Evolutionary conservation across 2,113 vertebrate species (phyloP).

Genomic region (Vulpes vulpes): DNA sequence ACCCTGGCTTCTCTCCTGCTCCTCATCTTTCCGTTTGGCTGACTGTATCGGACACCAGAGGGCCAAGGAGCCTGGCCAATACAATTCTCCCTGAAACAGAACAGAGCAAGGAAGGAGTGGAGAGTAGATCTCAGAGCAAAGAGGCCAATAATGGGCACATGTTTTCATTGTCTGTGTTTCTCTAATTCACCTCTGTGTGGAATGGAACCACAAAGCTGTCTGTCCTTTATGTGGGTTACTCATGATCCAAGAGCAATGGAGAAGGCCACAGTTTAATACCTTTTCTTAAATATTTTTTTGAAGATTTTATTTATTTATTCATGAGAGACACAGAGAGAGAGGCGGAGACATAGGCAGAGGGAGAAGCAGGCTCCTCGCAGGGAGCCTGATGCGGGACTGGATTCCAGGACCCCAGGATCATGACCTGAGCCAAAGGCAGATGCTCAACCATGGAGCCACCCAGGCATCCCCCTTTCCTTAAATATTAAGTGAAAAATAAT

Average conservation of each 20-base stretch:
- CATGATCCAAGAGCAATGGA: neutral
- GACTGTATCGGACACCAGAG: neutral
- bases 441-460: too few relatives aligned
- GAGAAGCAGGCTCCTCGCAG: too few relatives aligned
- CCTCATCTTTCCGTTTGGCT: neutral
- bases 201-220: neutral
- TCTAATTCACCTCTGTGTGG: constrained; percentile 32
- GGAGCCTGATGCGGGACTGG: too few relatives aligned
- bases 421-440: too few relatives aligned
- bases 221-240: neutral
- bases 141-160: neutral
- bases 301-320: too few relatives aligned
- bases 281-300: constrained; percentile 5
- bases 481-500: neutral
- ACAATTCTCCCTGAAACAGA: neutral
- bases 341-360: too few relatives aligned
- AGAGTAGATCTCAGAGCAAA: neutral
- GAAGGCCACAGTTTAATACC: neutral
- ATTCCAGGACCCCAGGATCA: too few relatives aligned
- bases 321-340: too few relatives aligned
- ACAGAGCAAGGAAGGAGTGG: neutral
- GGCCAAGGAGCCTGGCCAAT: neutral
- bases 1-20: neutral
- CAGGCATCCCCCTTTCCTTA: neutral
- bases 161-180: constrained; percentile 34